Evolutionary conservation across 2,797 vertebrate genomes (phyloP), one percentile per base, ranked within the genome.

Genomic region (Enteromius thamalakanensis): DNA sequence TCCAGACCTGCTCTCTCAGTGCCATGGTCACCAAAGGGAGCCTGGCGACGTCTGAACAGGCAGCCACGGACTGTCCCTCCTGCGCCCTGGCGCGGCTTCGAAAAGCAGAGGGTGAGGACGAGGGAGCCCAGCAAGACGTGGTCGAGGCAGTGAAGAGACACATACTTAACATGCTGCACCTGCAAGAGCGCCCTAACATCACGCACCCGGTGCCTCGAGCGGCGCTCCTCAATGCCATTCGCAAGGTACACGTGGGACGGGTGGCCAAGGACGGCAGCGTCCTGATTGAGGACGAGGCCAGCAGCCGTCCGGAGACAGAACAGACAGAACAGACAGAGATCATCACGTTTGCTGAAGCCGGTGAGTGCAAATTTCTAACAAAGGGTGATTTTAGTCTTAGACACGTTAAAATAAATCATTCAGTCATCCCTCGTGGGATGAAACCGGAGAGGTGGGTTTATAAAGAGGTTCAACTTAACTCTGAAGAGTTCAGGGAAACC

Each of bases 71-170:
- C 88, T 99, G 97, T 80, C 96, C 96, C 9, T 97, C 97, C 76
- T 99, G 97, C 76, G 94, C 94, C 82, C 91, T 97, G 81, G 89
- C 96, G 86, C 94, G 94, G 84, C 90, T 96, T 88, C 95, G 94
- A 69, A 96, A 91, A 90, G 96, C 96, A 91, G 29, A 79, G 47
- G 91, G 47, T 17, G 77, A 84, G 68, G 84, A 87, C 58, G 82
- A 86, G 74, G 86, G 81, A 71, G 80, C 86, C 10, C 96, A 97
- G 91, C 93, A 89, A 47, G 96, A 98, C 90, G 97, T 99, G 95
- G 97, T 98, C 90, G 97, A 98, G 92, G 97, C 96, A 12, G 97
- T 99, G 82, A 99, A 99, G 92, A 95, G 94, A 82, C 98, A 99
- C 94, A 99, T 99, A 82, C 91, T 99, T 79, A 97, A 96, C 93